Evolutionary conservation across 2,113 vertebrate genomes (phyloP), one percentile per base, ranked within the genome.

Genomic region (Thunnus maccoyii): DNA sequence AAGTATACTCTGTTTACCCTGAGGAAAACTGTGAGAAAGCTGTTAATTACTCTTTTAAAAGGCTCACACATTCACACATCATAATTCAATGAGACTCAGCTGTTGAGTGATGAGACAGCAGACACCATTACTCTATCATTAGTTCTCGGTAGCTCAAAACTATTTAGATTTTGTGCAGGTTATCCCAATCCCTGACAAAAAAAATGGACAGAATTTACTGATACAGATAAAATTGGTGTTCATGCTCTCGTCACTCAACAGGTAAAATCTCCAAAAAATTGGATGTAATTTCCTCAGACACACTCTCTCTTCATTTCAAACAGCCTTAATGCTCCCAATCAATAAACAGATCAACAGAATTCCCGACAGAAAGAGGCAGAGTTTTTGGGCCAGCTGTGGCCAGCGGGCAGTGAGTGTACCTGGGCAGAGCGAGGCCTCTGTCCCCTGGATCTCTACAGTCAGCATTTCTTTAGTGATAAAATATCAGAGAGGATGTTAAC

Each of bases 401-500:
- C 78, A 50, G 84, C 8, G 56, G 9, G 76, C 54, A 50, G 60
- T 25, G 73, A 66, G 27, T 77, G 72, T 93, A 94, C 92, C 92
- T 94, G 90, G 75, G 86, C 86, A 82, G 85, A 88, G 78, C 16
- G 79, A 67, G 83, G 72, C 83, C 81, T 89, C 64, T 83, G 60
- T 88, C 77, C 74, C 86, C 78, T 65, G 86, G 88, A 51, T 86
- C 83, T 83, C 82, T 91, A 85, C 50, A 60, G 88, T 84, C 81
- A 7, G 61, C 73, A 36, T 73, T 83, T 93, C 91, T 94, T 93
- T 64, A 76, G 84, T 76, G 77, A 85, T 58, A 60, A 92, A 64
- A 89, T 82, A 91, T 86, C 88, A 90, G 70, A 91, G 57, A 86
- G 79, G 64, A 32, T 13, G 72, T 92, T 90, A 94, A 90, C 51